Evolutionary conservation across 2,888 invertebrate genomes (phyloP).

Genomic region (Sepiola atlantica): DNA sequence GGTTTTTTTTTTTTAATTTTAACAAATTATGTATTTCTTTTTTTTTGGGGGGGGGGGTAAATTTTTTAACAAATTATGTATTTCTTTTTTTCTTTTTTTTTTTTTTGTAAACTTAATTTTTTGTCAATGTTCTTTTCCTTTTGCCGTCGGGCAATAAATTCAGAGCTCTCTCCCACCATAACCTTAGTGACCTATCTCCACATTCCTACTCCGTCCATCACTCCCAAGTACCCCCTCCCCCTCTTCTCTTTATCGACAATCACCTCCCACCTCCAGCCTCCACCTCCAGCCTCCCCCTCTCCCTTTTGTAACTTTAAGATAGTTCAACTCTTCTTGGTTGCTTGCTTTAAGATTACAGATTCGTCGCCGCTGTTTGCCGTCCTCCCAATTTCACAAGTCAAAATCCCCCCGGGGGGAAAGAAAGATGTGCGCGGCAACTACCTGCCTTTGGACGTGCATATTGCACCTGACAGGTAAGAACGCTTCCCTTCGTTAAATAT

Average conservation of each 20-base stretch:
- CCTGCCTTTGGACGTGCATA: background rate
- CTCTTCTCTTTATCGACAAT: background rate
- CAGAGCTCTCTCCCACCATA: background rate
- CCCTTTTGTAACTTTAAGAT: background rate
- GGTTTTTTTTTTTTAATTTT: too few species aligned
- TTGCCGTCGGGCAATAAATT: background rate
- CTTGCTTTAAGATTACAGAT: conserved; percentile 38
- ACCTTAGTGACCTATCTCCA: background rate
- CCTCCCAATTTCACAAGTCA: background rate
- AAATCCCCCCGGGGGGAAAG: background rate
- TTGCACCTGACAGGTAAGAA: background rate
- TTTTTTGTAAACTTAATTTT: background rate
- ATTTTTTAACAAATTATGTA: too few species aligned
- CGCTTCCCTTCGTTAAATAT: background rate
- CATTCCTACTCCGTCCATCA: background rate
- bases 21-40: too few species aligned
- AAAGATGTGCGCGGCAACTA: background rate
- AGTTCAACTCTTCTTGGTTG: background rate
- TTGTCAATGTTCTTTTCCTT: background rate
- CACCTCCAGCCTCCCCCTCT: background rate
- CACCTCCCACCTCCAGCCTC: too few species aligned
- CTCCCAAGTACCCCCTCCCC: background rate
- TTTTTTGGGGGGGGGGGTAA: too few species aligned
- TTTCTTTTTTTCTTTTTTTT: background rate
- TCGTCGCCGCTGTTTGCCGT: background rate